A percentile compares a stretch with the other conserved stretches of the same genome.
Conservation (phyloP, 2,797 vertebrate species). For the Neomorphus geoffroyi region DNA sequence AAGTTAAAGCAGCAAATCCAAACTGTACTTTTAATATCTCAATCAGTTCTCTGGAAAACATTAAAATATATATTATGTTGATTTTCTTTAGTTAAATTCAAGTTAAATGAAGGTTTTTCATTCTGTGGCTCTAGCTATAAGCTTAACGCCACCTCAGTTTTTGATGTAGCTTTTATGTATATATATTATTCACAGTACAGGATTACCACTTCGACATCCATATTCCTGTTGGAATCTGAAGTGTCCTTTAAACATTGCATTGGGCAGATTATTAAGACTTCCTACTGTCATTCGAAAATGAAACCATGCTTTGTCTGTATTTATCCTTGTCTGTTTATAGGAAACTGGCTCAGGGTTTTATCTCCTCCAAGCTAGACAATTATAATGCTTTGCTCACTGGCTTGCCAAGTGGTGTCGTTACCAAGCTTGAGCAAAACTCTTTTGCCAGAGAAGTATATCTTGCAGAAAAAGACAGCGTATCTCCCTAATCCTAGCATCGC, state of each 20-base stretch:
- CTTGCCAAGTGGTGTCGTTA: slow-evolving; percentile 43
- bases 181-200: background rate
- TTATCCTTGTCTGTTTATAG: slow-evolving; percentile 36
- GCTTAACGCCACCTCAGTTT: background rate
- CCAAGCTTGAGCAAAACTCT: slow-evolving; percentile 16
- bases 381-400: slow-evolving; percentile 16
- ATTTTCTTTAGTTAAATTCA: background rate
- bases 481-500: background rate
- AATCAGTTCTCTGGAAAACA: background rate
- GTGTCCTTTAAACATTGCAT: slow-evolving; percentile 42
- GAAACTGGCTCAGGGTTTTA: slow-evolving; percentile 51
- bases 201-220: slow-evolving; percentile 43
- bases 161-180: slow-evolving; percentile 27
- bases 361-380: slow-evolving; percentile 27
- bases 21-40: background rate
- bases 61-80: background rate
- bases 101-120: background rate
- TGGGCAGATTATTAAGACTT: slow-evolving; percentile 63
- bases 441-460: slow-evolving; percentile 1
- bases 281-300: slow-evolving; percentile 53
- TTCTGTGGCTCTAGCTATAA: slow-evolving; percentile 2
- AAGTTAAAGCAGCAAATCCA: slow-evolving; percentile 15
- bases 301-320: background rate
- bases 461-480: background rate
- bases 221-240: slow-evolving; percentile 36